Evolutionary conservation across 2,888 invertebrate genomes (phyloP), one percentile per base, ranked within the genome.

Genomic region (Dioctria rufipes): DNA sequence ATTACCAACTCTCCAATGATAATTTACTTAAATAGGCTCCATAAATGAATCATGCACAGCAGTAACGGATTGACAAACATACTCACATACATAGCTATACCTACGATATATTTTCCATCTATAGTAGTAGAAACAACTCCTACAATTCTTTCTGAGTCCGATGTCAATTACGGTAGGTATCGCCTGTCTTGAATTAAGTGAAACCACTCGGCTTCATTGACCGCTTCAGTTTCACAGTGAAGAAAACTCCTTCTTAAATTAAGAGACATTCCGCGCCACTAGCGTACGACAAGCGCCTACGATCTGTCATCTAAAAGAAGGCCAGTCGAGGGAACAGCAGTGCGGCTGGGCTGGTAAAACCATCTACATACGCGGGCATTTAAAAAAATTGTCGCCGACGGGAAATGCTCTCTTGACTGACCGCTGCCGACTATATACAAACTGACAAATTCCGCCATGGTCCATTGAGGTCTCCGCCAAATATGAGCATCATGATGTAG

Each of bases 261-360:
- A 77, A 77, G 77, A 77, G 77, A 49, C 77, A 77, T 63, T 77
- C 77, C 77, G 77, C 63, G 77, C 77, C 77, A 51, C 63, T 77
- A 61, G 77, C 77, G 77, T 39, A 63, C 61, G 77, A 77, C 77
- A 77, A 63, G 77, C 61, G 63, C 77, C 77, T 77, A 77, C 77
- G 77, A 43, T 49, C 77, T 77, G 77, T 77, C 77, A 61, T 43
- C 61, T 39, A 42, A 77, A 75, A 69, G 69, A 75, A 75, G 73
- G 73, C 60, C 73, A 60, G 40, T 11, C 5, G 40, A 3, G 54
- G 9, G 51, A 40, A 54, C 25, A 6, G 73, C 73, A 49, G 13
- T 13, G 37, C 51, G n/a, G 51, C n/a, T n/a, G 51, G 42, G 40
- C 37, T 39, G 11, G 49, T 51, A 69, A 69, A 69, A 51, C 51